Conservation (phyloP, 2,888 invertebrate genomes). For the Sesia bembeciformis region DNA sequence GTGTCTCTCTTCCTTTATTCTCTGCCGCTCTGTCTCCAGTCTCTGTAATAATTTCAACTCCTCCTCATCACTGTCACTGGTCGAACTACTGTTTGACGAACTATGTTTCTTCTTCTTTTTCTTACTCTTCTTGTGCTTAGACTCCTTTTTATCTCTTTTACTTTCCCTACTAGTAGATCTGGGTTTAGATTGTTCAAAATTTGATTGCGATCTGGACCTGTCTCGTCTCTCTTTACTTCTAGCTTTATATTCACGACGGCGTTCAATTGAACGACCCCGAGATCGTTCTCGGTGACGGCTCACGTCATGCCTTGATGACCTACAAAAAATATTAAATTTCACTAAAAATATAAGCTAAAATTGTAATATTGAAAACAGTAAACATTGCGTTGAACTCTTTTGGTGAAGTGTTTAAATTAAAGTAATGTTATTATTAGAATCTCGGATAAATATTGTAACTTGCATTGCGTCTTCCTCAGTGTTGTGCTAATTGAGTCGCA, state of each 20-base stretch:
- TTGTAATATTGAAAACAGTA: too few species aligned
- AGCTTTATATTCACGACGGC: constrained; percentile 14
- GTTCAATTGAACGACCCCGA: constrained; percentile 29
- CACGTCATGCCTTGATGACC: constrained; percentile 45
- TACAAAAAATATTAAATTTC: constrained; percentile 9
- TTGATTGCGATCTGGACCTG: constrained; percentile 16
- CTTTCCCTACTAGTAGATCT: constrained; percentile 31
- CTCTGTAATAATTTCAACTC: constrained; percentile 81
- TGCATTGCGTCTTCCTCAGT: too few species aligned
- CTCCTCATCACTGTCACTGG: constrained; percentile 59
- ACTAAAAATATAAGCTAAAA: constrained; percentile 2
- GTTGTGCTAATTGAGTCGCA: too few species aligned
- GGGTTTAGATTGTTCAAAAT: constrained; percentile 17
- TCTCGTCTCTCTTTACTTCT: constrained; percentile 17
- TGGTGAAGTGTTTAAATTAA: not conserved
- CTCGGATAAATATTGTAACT: too few species aligned
- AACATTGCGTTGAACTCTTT: not conserved
- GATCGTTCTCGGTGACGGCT: constrained; percentile 26
- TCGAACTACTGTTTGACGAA: constrained; percentile 32
- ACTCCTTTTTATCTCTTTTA: constrained; percentile 15
- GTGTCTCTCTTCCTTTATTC: constrained; percentile 77
- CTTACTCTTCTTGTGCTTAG: constrained; percentile 36
- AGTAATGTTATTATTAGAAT: not conserved
- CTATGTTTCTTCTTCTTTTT: constrained; percentile 41
- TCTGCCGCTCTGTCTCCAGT: constrained; percentile 81